A percentile compares a stretch with the other conserved stretches of the same genome.
phyloP scores from a whole-genome alignment of 2,113 vertebrate species.

The Ceyx melanurus region DNA sequence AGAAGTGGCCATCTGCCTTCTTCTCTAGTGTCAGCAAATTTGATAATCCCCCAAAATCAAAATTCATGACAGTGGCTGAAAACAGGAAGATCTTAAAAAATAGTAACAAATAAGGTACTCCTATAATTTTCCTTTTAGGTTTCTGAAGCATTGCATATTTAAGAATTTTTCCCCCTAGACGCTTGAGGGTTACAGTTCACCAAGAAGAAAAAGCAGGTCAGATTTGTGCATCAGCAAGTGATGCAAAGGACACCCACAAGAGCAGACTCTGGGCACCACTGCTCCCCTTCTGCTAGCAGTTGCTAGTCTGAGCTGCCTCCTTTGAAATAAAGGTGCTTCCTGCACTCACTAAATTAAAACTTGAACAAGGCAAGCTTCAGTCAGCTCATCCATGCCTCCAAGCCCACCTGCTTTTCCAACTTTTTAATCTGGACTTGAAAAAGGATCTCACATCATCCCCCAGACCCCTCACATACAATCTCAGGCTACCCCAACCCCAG shows the following conservation, averaged over 20 bases:
- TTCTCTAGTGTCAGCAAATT: not conserved
- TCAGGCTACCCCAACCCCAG: not conserved
- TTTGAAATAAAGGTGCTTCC: accelerated
- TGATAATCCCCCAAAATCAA: not conserved
- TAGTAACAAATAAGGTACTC: not conserved
- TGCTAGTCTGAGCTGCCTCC: not conserved
- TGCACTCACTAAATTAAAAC: not conserved
- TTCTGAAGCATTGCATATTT: not conserved
- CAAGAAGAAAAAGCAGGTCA: not conserved
- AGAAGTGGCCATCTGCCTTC: not conserved
- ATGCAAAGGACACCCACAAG: accelerated
- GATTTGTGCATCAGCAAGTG: not conserved
- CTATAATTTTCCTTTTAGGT: not conserved
- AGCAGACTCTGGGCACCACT: not conserved
- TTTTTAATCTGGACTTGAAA: not conserved
- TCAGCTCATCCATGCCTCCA: not conserved
- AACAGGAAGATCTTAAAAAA: not conserved
- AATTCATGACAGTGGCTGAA: not conserved
- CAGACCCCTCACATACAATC: not conserved
- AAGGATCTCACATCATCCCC: not conserved
- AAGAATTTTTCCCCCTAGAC: not conserved
- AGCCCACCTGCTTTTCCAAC: not conserved
- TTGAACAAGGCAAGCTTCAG: not conserved
- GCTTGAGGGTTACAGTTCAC: not conserved
- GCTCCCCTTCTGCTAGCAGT: not conserved